Evolutionary conservation across 2,888 invertebrate species (phyloP).

Genomic region (Nasonia oneida): DNA sequence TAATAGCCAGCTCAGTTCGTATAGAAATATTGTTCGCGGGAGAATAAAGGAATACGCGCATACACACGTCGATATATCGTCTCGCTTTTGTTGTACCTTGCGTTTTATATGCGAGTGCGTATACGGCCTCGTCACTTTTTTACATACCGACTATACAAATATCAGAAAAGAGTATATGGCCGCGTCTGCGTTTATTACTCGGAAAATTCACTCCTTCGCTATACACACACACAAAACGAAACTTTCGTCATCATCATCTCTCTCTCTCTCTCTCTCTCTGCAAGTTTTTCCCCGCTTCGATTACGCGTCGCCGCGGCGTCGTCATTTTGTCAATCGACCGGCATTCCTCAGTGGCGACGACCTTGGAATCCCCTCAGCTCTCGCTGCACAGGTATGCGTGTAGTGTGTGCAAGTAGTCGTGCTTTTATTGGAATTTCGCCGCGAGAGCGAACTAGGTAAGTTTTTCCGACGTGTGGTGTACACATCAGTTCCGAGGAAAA

Average conservation of each 20-base stretch:
- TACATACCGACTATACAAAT: not conserved
- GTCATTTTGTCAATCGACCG: constrained; percentile 50
- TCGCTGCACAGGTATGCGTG: not conserved
- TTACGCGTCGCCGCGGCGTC: not conserved
- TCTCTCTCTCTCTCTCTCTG: no score
- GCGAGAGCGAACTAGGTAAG: not conserved
- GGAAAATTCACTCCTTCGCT: not conserved
- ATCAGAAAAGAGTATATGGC: not conserved
- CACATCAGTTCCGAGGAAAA: no score
- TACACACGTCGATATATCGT: not conserved
- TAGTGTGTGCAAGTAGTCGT: not conserved
- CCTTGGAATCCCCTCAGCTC: constrained; percentile 27
- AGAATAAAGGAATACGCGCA: not conserved
- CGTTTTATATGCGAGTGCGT: not conserved
- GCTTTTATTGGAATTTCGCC: constrained; percentile 2
- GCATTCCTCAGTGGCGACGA: constrained; percentile 27
- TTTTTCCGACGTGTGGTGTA: not conserved
- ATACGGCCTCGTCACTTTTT: not conserved
- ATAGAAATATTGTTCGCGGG: not conserved
- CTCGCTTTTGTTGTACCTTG: not conserved
- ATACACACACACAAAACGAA: not conserved
- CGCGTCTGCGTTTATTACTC: not conserved
- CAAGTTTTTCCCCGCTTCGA: no score
- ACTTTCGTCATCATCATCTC: not conserved
- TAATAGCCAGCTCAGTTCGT: not conserved